Conservation (phyloP, 2,797 vertebrate species). For the Bufotes viridis region DNA sequence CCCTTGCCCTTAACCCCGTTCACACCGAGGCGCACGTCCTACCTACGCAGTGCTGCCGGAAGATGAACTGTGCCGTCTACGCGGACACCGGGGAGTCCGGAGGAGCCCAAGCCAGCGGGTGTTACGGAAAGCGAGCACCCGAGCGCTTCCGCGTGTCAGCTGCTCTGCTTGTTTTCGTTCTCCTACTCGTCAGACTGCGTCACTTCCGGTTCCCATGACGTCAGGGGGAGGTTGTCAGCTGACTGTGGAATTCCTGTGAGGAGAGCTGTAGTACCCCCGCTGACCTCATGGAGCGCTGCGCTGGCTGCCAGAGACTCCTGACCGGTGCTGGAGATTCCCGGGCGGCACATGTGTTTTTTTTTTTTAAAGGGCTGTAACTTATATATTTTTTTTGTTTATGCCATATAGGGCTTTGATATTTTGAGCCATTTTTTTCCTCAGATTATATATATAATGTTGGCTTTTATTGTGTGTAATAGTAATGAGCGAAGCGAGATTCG, state of each 20-base stretch:
- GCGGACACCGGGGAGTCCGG: background rate
- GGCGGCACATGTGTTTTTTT: too few species aligned
- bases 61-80: background rate
- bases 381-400: too few species aligned
- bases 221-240: background rate
- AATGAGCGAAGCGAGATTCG: too few species aligned
- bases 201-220: conserved; percentile 46
- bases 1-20: too few species aligned
- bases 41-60: background rate
- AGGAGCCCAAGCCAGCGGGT: background rate
- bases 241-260: conserved; percentile 28
- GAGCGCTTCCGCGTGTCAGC: conserved; percentile 43
- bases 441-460: too few species aligned
- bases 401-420: too few species aligned
- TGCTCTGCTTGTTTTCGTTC: conserved; percentile 47
- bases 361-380: too few species aligned
- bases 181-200: background rate
- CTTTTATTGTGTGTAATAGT: too few species aligned
- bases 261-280: background rate
- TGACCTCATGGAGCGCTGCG: background rate
- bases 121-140: background rate
- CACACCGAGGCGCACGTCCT: background rate
- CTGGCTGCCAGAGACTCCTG: too few species aligned
- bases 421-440: too few species aligned
- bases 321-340: too few species aligned